A percentile compares a stretch with the other conserved stretches of the same genome.
Conservation (phyloP, 2,113 vertebrate genomes). For the Halcyon senegalensis region DNA sequence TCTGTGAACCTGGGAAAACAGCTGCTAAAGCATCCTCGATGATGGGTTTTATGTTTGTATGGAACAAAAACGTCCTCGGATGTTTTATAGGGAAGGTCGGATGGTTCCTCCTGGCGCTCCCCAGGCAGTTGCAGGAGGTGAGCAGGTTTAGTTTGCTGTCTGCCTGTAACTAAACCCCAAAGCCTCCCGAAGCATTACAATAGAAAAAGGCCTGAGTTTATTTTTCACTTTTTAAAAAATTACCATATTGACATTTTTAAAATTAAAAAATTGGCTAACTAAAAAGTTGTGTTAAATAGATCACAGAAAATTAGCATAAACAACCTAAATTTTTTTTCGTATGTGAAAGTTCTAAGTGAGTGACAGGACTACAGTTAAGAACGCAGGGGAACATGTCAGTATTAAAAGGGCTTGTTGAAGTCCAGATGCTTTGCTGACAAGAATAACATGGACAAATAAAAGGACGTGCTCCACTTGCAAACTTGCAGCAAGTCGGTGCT, state of each 20-base stretch:
- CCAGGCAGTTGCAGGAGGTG: background rate
- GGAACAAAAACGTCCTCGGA: background rate
- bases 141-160: background rate
- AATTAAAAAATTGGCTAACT: background rate
- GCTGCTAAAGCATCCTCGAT: background rate
- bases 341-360: background rate
- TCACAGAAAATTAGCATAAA: background rate
- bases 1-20: background rate
- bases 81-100: background rate
- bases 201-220: conserved; percentile 40
- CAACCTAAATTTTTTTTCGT: background rate
- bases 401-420: background rate
- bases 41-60: background rate
- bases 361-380: background rate
- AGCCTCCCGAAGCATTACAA: background rate
- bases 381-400: accelerated
- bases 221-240: background rate
- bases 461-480: background rate
- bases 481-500: accelerated
- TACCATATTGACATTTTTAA: background rate
- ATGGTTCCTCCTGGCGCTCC: accelerated
- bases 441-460: background rate
- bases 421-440: background rate
- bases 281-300: background rate
- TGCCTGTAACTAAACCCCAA: background rate